Base-by-base conservation (phyloP, 2,888 invertebrate genomes). In the Machimus atricapillus region DNA sequence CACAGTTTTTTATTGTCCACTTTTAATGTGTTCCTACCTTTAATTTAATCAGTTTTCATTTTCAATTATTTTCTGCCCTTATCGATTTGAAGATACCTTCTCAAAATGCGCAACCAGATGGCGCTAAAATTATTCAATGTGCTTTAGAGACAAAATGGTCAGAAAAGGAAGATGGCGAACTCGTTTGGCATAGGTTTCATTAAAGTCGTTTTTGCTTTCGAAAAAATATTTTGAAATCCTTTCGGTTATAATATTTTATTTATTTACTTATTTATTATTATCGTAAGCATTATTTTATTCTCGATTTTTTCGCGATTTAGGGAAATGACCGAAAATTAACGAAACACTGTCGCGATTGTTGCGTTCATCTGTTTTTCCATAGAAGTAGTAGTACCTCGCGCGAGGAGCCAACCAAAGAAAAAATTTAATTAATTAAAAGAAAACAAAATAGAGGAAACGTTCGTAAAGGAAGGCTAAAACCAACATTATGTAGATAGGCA, bases 171-270 rank as follows among this genome's bases (percentile, higher is more conserved):
- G 12, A 66, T 19, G 27, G 27, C 9, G 66, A 23, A 27, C 66
- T 66, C 66, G 66, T 66, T 82, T 82, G 82, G 82, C 56, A 82
- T 82, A 82, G 82, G 82, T 82, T 82, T 82, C 82, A 82, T 82
- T 82, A 82, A 66, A 66, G 66, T 66, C 66, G 66, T 40, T 66
- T 66, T 66, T 66, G 27, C 27, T 66, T 27, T 66, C 2, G 12
- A 66, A 27, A 23, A 12, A 27, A 66, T 8, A 66, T 40, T 12
- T 40, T 40, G 9, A 66, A 66, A 16, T 52, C 1, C n/a, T 52
- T 66, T 66, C 27, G 14, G 19, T 66, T 23, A 66, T 66, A n/a
- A 12, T 40, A 40, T 12, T 66, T 66, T 3, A 9, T 66, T 66
- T 23, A 23, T 58, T 58, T 58, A 23, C 27, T 23, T 58, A 58